These are phyloP conservation scores for Cyprinus carpio DNA, from an alignment of 2,113 vertebrate genomes.

Conservation along the genomic window DNA sequence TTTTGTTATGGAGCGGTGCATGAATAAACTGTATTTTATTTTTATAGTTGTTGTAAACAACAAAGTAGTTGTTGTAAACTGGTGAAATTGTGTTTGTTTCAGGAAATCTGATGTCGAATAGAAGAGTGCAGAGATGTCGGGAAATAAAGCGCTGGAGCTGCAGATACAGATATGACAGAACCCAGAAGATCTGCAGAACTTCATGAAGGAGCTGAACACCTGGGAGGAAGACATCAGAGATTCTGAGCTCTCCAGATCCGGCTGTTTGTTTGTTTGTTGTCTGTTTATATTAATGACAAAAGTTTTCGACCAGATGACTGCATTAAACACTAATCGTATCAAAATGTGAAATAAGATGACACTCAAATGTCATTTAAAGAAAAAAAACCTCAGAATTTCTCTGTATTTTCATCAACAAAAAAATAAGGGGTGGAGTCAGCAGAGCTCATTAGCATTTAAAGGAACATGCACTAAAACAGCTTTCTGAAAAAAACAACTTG, in stretches of 20 bases:
- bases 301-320: too few species aligned
- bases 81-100: background rate
- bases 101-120: background rate
- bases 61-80: background rate
- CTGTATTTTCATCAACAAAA: too few species aligned
- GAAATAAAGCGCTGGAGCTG: conserved; percentile 85
- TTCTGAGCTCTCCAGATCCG: accelerated
- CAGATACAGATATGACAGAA: conserved; percentile 93
- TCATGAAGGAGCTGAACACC: conserved; percentile 87
- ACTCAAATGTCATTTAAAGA: too few species aligned
- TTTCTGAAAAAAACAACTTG: too few species aligned
- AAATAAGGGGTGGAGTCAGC: too few species aligned
- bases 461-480: too few species aligned
- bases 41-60: background rate
- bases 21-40: background rate
- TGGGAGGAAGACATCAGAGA: conserved; percentile 88
- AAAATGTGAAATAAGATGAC: too few species aligned
- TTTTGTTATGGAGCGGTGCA: background rate
- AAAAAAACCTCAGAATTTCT: too few species aligned
- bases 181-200: conserved; percentile 89
- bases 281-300: too few species aligned
- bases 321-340: too few species aligned
- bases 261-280: too few species aligned
- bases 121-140: conserved; percentile 76
- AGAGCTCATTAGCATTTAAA: too few species aligned